Evolutionary conservation across 2,113 vertebrate genomes (phyloP).

Genomic region (Carassius gibelio): DNA sequence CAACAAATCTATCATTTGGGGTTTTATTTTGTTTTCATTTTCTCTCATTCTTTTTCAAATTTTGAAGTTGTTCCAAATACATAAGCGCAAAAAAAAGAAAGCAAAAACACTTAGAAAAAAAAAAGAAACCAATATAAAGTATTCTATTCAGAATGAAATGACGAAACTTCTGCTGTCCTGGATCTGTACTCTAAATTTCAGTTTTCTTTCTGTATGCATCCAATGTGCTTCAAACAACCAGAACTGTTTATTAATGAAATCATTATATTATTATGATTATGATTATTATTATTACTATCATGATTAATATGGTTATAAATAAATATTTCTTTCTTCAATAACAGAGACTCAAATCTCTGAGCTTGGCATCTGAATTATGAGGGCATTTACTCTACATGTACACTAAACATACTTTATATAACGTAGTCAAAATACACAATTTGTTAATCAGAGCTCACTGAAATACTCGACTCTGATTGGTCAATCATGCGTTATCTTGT

Average conservation of each 20-base stretch:
- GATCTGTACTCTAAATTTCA: slow-evolving; percentile 63
- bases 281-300: slow-evolving; percentile 71
- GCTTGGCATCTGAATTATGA: background rate
- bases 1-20: slow-evolving; percentile 58
- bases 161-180: slow-evolving; percentile 63
- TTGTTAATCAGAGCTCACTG: background rate
- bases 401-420: background rate
- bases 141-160: slow-evolving; percentile 64
- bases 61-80: slow-evolving; percentile 65
- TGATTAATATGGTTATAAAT: slow-evolving; percentile 75
- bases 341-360: slow-evolving; percentile 46
- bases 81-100: slow-evolving; percentile 54
- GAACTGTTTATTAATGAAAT: slow-evolving; percentile 76
- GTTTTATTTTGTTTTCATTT: slow-evolving; percentile 56
- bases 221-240: slow-evolving; percentile 75
- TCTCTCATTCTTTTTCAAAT: slow-evolving; percentile 58
- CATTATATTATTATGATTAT: slow-evolving; percentile 72
- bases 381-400: background rate
- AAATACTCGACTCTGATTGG: background rate
- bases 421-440: background rate
- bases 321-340: slow-evolving; percentile 76
- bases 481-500: background rate
- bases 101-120: slow-evolving; percentile 34
- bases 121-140: slow-evolving; percentile 59
- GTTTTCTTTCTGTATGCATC: slow-evolving; percentile 72